Evolutionary conservation across 2,113 vertebrate species (phyloP).

Genomic region (Hypomesus transpacificus): DNA sequence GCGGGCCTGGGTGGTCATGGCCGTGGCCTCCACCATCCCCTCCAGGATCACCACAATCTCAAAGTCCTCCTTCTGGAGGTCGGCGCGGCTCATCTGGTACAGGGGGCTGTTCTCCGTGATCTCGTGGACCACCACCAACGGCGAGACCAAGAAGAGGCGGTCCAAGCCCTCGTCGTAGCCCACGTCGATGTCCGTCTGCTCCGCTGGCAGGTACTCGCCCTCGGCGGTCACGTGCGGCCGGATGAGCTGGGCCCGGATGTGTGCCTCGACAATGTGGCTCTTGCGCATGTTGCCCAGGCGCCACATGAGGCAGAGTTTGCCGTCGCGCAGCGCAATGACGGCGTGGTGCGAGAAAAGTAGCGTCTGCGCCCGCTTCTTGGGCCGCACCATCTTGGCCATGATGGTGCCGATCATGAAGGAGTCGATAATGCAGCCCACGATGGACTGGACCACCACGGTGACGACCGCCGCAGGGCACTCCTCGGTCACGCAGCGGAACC

Average conservation of each 20-base stretch:
- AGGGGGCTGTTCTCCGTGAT: slow-evolving; percentile 70
- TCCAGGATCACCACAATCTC: slow-evolving; percentile 95
- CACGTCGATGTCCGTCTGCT: slow-evolving; percentile 69
- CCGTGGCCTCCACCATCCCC: slow-evolving; percentile 95
- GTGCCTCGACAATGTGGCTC: slow-evolving; percentile 94
- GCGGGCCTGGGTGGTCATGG: slow-evolving; percentile 94
- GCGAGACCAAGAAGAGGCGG: slow-evolving; percentile 68
- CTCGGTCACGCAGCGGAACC: slow-evolving; percentile 71
- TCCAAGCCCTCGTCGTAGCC: slow-evolving; percentile 70
- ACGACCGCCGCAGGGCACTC: slow-evolving; percentile 67
- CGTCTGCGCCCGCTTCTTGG: slow-evolving; percentile 91
- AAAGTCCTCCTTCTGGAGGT: slow-evolving; percentile 87
- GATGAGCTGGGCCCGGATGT: slow-evolving; percentile 92
- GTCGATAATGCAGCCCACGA: slow-evolving; percentile 85
- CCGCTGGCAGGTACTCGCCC: slow-evolving; percentile 84
- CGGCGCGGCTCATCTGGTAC: slow-evolving; percentile 74
- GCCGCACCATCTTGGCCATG: slow-evolving; percentile 96
- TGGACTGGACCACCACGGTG: slow-evolving; percentile 71
- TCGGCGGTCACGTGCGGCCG: slow-evolving; percentile 89
- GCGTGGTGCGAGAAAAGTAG: slow-evolving; percentile 89
- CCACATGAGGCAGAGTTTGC: slow-evolving; percentile 95
- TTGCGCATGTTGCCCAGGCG: slow-evolving; percentile 90
- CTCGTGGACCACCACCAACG: slow-evolving; percentile 67
- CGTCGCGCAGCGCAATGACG: slow-evolving; percentile 84
- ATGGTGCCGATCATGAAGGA: slow-evolving; percentile 97